Base-by-base conservation (phyloP, 30 jellyfish, hydroid and myxozoan species). In the Pelagia noctiluca region DNA sequence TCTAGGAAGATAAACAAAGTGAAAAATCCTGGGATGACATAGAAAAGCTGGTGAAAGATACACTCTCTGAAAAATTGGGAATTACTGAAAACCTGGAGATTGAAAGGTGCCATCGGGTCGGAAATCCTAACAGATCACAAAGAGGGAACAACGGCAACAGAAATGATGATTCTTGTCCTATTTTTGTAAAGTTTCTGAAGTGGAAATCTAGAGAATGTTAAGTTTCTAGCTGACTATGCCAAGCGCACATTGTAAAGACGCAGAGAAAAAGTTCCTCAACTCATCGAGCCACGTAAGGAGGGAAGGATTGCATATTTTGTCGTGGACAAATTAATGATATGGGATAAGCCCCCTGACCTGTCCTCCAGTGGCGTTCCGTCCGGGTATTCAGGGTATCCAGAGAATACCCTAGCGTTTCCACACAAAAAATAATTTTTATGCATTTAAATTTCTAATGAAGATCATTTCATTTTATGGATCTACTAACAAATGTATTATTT, bases 121-220 rank as follows among this genome's bases (percentile, higher is more conserved):
- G 8, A 31, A 72, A 50, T n/a, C 4, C 35, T 3, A 42, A 23
- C 18, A 38, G 61, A 0, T 19, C 26, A 25, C 85, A 72, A 72
- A 72, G 50, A 12, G 24, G 47, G 69, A 28, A 63, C 29, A 65
- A 65, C 62, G 35, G 48, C 19, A 78, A 53, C 23, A 5, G 57
- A n/a, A n/a, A n/a, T n/a, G 78, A 75, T 31, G 77, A 75, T 63
- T 75, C 77, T 18, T 75, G 77, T 42, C 88, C 88, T 16, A 77
- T 77, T 24, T 67, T 77, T 62, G 80, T 79, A n/a, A 60, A 77
- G 60, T 25, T 77, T 73, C 50, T 50, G 3, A 77, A 30, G 60
- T 77, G 88, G 80, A 54, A 77, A 33, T 49, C 19, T 35, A 77
- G 57, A 34, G 79, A 57, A 62, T 5, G 57, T 42, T 5, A 42